A percentile compares a stretch with the other conserved stretches of the same genome.
Conservation (phyloP, 2,888 invertebrate genomes). For the Tetranychus truncatus region DNA sequence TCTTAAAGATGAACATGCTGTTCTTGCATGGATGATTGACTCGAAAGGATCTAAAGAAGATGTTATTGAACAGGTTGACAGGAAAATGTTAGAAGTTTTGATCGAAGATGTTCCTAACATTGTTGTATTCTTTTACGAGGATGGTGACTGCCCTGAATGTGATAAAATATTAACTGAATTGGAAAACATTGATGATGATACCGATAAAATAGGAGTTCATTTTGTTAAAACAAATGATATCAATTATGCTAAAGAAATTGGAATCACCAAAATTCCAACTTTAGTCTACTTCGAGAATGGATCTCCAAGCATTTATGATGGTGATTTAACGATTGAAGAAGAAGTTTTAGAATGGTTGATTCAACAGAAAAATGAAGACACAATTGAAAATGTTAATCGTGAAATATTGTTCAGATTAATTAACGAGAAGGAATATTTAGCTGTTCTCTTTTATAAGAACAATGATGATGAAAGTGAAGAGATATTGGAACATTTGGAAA, state of each 20-base stretch:
- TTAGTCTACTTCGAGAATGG: slow-evolving; percentile 52
- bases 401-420: slow-evolving; percentile 64
- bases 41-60: slow-evolving; percentile 65
- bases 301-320: slow-evolving; percentile 32
- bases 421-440: slow-evolving; percentile 71
- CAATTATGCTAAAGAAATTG: slow-evolving; percentile 69
- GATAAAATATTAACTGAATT: slow-evolving; percentile 64
- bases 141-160: slow-evolving; percentile 45
- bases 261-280: slow-evolving; percentile 66
- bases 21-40: slow-evolving; percentile 70
- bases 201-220: slow-evolving; percentile 76
- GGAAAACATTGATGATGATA: slow-evolving; percentile 49
- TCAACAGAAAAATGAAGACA: slow-evolving; percentile 72
- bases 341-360: slow-evolving; percentile 78
- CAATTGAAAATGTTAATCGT: slow-evolving; percentile 70
- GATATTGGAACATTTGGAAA: slow-evolving; percentile 47
- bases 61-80: slow-evolving; percentile 73
- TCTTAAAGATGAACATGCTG: slow-evolving; percentile 73
- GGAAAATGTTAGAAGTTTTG: slow-evolving; percentile 67
- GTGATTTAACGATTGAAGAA: slow-evolving; percentile 30
- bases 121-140: slow-evolving; percentile 63
- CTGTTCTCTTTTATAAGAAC: slow-evolving; percentile 73
- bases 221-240: slow-evolving; percentile 76
- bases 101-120: slow-evolving; percentile 76
- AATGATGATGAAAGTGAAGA: slow-evolving; percentile 28